Conservation (phyloP, 1,140 invertebrate species). For the Leptopilina boulardi region DNA sequence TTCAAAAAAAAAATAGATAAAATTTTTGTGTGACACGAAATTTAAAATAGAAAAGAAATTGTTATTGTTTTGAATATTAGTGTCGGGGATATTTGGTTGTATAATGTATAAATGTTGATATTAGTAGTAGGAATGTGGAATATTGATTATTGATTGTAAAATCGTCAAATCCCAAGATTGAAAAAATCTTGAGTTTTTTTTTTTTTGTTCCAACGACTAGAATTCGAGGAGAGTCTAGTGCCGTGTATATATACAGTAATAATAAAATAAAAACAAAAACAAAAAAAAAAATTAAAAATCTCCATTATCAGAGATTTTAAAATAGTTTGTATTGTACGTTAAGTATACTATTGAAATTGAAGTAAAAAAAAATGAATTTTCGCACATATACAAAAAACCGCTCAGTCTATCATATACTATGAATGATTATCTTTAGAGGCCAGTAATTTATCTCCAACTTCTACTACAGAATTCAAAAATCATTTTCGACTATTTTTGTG, state of each 20-base stretch:
- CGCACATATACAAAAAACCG: too few species aligned
- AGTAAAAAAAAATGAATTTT: too few species aligned
- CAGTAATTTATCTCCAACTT: too few species aligned
- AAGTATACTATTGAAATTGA: constrained; percentile 2
- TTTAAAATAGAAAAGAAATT: constrained; percentile 13
- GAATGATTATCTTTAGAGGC: too few species aligned
- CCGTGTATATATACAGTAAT: constrained; percentile 61
- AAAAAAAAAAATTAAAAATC: constrained; percentile 19
- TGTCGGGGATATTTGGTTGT: constrained; percentile 55
- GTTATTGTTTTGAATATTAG: background rate
- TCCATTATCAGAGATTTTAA: constrained; percentile 34
- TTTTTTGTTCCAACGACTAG: constrained; percentile 44
- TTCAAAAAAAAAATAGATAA: too few species aligned
- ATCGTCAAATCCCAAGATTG: constrained; percentile 10
- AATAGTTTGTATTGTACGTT: constrained; percentile 34
- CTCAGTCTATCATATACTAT: too few species aligned
- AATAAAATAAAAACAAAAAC: constrained; percentile 24
- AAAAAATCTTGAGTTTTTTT: constrained; percentile 40
- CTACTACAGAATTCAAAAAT: too few species aligned
- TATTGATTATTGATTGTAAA: constrained; percentile 65
- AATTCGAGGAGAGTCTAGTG: constrained; percentile 52
- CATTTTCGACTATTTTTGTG: too few species aligned
- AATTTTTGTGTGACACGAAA: background rate
- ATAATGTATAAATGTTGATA: constrained; percentile 77
- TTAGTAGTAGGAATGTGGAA: constrained; percentile 68